phyloP scores from a whole-genome alignment of 2,888 invertebrate species.

The Cyclophora punctaria region DNA sequence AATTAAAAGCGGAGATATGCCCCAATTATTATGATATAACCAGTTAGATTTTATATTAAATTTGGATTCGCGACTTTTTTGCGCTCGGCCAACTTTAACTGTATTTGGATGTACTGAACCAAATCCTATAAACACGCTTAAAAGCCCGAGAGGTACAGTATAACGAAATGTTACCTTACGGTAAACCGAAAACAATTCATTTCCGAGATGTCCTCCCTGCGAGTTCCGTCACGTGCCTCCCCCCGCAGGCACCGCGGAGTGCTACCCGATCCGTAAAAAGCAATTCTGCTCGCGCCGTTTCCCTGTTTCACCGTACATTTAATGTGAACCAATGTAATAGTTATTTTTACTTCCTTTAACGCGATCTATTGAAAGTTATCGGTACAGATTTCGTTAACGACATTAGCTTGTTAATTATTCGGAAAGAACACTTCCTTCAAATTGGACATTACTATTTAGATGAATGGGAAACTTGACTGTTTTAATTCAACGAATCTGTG shows the following conservation, averaged over 20 bases:
- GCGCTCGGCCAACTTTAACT: conserved; percentile 14
- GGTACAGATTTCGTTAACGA: background rate
- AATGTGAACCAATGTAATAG: conserved; percentile 57
- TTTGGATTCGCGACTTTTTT: conserved; percentile 12
- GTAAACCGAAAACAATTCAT: conserved; percentile 65
- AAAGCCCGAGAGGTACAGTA: conserved; percentile 59
- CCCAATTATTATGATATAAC: conserved; percentile 7
- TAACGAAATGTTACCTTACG: conserved; percentile 57
- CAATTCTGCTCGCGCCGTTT: conserved; percentile 66
- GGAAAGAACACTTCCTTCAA: background rate
- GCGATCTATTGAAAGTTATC: conserved; percentile 15
- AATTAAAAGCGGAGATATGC: conserved; percentile 5
- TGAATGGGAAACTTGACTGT: too few relatives aligned
- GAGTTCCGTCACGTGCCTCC: conserved; percentile 26
- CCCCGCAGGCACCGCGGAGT: conserved; percentile 44
- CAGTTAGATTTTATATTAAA: conserved; percentile 20
- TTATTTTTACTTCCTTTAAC: conserved; percentile 36
- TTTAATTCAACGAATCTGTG: too few relatives aligned
- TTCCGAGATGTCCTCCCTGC: conserved; percentile 31
- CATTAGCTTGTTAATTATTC: too few relatives aligned
- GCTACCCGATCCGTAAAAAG: conserved; percentile 68
- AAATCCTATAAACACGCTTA: conserved; percentile 55
- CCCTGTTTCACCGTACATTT: conserved; percentile 65
- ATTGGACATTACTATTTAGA: too few relatives aligned
- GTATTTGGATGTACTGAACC: conserved; percentile 10